Conservation (phyloP, 2,888 invertebrate genomes). For the Hypena proboscidalis region DNA sequence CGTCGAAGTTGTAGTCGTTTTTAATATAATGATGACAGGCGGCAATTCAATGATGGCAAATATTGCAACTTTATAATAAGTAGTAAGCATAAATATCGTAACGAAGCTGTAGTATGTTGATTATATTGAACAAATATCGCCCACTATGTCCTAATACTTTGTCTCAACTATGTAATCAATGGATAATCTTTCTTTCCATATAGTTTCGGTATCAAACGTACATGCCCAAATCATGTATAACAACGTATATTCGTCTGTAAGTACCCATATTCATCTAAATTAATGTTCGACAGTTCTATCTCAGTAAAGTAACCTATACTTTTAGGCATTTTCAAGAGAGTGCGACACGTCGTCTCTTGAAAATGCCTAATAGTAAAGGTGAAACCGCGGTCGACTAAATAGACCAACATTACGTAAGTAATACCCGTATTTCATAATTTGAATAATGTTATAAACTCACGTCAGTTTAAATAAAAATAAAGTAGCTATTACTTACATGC, state of each 20-base stretch:
- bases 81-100: conserved; percentile 77
- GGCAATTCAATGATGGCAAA: conserved; percentile 48
- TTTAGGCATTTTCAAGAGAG: too few species aligned
- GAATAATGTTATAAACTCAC: background rate
- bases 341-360: too few species aligned
- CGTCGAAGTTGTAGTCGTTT: conserved; percentile 36
- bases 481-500: conserved; percentile 15
- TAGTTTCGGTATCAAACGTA: too few species aligned
- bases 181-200: background rate
- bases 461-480: background rate
- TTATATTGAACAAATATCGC: conserved; percentile 45
- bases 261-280: too few species aligned
- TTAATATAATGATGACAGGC: conserved; percentile 53
- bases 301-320: too few species aligned
- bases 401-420: too few species aligned
- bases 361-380: too few species aligned
- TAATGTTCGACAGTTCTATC: too few species aligned
- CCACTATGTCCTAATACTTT: conserved; percentile 27
- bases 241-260: too few species aligned
- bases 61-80: conserved; percentile 57
- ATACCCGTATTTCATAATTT: background rate
- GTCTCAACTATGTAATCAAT: conserved; percentile 2
- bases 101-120: conserved; percentile 58
- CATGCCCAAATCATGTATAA: too few species aligned
- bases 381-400: too few species aligned